A percentile compares a stretch with the other conserved stretches of the same genome.
phyloP scores from a whole-genome alignment of 2,888 invertebrate genomes.

The Cerceris ruficornis region DNA sequence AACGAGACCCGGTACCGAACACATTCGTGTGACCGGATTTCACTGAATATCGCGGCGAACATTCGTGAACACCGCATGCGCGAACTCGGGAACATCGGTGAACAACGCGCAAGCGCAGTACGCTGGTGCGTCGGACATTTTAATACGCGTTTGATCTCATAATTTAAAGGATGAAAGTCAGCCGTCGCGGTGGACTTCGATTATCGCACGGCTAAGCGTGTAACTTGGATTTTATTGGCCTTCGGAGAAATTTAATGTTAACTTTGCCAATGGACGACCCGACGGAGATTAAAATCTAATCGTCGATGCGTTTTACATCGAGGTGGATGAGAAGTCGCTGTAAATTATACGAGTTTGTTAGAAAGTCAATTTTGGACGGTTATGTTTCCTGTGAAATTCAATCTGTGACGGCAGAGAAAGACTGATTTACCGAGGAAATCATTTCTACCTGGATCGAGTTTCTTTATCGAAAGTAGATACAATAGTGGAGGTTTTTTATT shows the following conservation, averaged over 20 bases:
- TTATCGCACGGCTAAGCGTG: neutral
- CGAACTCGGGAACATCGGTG: conserved; percentile 24
- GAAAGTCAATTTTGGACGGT: too few species aligned
- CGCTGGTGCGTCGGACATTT: neutral
- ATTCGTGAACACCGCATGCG: conserved; percentile 33
- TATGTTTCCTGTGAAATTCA: too few species aligned
- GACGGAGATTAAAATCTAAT: neutral
- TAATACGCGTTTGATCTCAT: conserved; percentile 5
- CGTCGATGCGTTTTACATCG: too few species aligned
- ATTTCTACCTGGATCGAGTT: too few species aligned
- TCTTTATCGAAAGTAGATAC: too few species aligned
- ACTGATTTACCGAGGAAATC: too few species aligned
- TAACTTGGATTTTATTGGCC: neutral
- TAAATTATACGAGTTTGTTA: too few species aligned
- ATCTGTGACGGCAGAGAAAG: too few species aligned
- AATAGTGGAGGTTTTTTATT: too few species aligned
- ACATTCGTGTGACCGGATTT: conserved; percentile 43
- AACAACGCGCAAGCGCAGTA: conserved; percentile 13
- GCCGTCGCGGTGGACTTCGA: neutral
- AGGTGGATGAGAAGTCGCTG: too few species aligned
- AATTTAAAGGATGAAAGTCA: conserved; percentile 14
- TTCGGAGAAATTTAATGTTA: conserved; percentile 3
- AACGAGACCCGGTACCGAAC: conserved; percentile 32
- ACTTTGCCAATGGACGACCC: neutral
- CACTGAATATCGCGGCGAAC: conserved; percentile 50